These are phyloP conservation scores for Balanococcus diminutus DNA, from an alignment of 2,888 invertebrate genomes.

Conservation along the genomic window DNA sequence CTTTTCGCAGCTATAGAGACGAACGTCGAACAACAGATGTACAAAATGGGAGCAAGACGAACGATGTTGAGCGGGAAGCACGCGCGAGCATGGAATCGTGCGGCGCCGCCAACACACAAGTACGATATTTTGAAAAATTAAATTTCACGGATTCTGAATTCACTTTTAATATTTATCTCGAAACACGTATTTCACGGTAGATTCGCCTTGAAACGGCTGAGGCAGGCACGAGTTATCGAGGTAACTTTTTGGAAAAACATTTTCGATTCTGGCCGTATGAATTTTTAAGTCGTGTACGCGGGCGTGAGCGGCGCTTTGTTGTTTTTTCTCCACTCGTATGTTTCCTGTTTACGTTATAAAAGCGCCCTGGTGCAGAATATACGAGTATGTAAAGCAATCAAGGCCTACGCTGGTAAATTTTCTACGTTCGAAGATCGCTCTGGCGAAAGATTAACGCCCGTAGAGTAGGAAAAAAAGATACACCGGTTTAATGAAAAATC, in stretches of 20 bases:
- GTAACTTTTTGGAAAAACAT: not conserved
- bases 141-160: not conserved
- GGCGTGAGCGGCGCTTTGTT: not conserved
- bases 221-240: not conserved
- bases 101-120: too few relatives aligned
- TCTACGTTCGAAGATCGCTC: not conserved
- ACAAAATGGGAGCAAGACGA: too few relatives aligned
- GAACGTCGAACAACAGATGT: too few relatives aligned
- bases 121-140: not conserved
- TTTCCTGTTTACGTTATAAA: too few relatives aligned
- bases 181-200: not conserved
- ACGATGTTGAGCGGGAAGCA: too few relatives aligned
- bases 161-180: not conserved
- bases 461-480: not conserved
- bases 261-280: not conserved
- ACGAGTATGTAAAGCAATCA: not conserved
- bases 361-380: too few relatives aligned
- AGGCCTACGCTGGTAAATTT: not conserved
- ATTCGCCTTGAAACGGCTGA: not conserved
- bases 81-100: too few relatives aligned
- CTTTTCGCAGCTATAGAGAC: too few relatives aligned
- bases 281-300: not conserved
- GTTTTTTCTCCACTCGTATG: not conserved
- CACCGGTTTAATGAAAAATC: constrained; percentile 14
- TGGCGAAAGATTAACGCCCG: not conserved